A percentile compares a stretch with the other conserved stretches of the same genome.
phyloP scores from a whole-genome alignment of 2,797 vertebrate species.

The Gobionotothen gibberifrons region DNA sequence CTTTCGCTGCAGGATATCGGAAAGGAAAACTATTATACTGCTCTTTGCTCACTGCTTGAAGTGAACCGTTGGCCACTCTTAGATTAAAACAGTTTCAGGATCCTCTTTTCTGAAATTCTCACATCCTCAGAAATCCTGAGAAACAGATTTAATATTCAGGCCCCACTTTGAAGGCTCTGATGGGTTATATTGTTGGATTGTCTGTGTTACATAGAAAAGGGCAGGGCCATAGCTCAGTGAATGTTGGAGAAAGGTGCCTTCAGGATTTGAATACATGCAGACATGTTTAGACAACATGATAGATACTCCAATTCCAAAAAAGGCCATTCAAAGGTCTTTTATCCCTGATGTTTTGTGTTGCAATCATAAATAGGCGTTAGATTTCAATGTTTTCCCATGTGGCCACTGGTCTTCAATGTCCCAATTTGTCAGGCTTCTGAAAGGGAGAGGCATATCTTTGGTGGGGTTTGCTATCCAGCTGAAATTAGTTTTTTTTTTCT shows the following conservation, averaged over 20 bases:
- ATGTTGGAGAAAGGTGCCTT: conserved; percentile 11
- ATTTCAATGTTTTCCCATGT: conserved; percentile 62
- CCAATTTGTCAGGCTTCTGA: conserved; percentile 58
- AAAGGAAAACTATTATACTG: conserved; percentile 51
- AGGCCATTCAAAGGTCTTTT: conserved; percentile 28
- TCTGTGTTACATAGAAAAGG: neutral
- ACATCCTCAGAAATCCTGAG: conserved; percentile 38
- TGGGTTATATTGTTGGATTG: conserved; percentile 13
- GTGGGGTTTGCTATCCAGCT: conserved; percentile 39
- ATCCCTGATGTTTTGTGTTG: conserved; percentile 34
- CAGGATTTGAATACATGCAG: conserved; percentile 17
- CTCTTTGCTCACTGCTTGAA: conserved; percentile 57
- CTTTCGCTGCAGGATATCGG: conserved; percentile 43
- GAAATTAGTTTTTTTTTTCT: conserved; percentile 58
- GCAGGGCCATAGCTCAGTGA: neutral
- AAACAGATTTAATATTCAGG: conserved; percentile 31
- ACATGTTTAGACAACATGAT: conserved; percentile 29
- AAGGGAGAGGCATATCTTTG: conserved; percentile 53
- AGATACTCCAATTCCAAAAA: conserved; percentile 11
- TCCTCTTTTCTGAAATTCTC: conserved; percentile 36
- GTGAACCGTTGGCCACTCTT: conserved; percentile 39
- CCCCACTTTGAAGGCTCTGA: conserved; percentile 28
- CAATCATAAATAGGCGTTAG: conserved; percentile 45
- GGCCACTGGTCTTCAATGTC: conserved; percentile 51
- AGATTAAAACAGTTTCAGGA: conserved; percentile 32